Evolutionary conservation across 1,140 invertebrate genomes (phyloP).

Genomic region (Hermetia illucens): DNA sequence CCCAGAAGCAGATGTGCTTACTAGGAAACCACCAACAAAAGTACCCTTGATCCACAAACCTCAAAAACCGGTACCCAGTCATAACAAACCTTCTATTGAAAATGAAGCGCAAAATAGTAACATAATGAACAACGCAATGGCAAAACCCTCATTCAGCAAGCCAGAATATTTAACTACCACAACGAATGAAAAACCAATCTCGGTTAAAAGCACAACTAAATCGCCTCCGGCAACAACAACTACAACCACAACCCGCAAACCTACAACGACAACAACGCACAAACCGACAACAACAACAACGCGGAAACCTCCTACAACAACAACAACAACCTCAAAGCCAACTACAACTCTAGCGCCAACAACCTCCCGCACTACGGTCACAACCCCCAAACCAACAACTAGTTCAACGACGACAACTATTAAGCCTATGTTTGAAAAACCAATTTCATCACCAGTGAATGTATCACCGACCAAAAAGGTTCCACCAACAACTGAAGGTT

Average conservation of each 20-base stretch:
- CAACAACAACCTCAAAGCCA: constrained; percentile 11
- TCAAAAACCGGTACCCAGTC: constrained; percentile 7
- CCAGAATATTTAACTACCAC: no score
- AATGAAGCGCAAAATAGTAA: no score
- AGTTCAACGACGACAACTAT: constrained; percentile 22
- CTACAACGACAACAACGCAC: constrained; percentile 9
- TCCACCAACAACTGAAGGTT: constrained; percentile 10
- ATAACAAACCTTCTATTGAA: no score
- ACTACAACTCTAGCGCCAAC: constrained; percentile 14
- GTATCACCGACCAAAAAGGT: constrained; percentile 9
- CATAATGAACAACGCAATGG: no score
- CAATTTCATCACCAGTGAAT: constrained; percentile 12
- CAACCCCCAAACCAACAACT: constrained; percentile 18
- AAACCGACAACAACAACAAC: constrained; percentile 5
- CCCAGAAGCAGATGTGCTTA: constrained; percentile 37
- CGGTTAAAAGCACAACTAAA: constrained; percentile 7
- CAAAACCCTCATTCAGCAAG: no score
- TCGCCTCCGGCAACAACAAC: constrained; percentile 5
- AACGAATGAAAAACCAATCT: constrained; percentile 9
- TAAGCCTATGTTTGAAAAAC: constrained; percentile 18
- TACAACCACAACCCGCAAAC: constrained; percentile 8
- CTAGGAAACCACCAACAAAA: constrained; percentile 15
- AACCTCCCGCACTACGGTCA: constrained; percentile 6
- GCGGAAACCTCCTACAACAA: constrained; percentile 7
- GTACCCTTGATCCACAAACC: constrained; percentile 8